Evolutionary conservation across 2,113 vertebrate species (phyloP).

Genomic region (Fulmarus glacialis): DNA sequence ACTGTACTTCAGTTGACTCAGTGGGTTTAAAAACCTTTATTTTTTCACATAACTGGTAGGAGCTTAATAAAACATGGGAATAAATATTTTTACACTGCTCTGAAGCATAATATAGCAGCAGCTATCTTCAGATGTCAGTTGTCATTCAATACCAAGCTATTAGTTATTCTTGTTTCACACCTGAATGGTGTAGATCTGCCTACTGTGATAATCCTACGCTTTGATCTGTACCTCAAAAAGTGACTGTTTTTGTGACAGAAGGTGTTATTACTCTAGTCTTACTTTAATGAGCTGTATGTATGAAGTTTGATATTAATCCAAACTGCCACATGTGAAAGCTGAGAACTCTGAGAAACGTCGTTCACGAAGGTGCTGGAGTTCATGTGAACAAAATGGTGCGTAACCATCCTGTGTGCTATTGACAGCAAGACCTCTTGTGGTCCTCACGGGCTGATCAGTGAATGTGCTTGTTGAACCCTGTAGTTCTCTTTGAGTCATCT

Average conservation of each 20-base stretch:
- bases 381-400: neutral
- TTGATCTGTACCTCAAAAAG: conserved; percentile 12
- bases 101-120: neutral
- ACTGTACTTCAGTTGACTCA: neutral
- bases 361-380: neutral
- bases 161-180: neutral
- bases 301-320: conserved; percentile 21
- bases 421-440: neutral
- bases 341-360: conserved; percentile 48
- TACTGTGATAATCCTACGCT: neutral
- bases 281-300: neutral
- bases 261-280: conserved; percentile 4
- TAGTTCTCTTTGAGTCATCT: neutral
- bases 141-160: neutral
- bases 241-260: neutral
- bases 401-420: neutral
- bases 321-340: conserved; percentile 17
- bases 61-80: neutral
- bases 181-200: neutral
- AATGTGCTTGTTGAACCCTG: conserved; percentile 57
- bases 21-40: neutral
- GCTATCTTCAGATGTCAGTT: neutral
- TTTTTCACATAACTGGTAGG: neutral
- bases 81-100: neutral
- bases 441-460: neutral